phyloP scores from a whole-genome alignment of 2,113 vertebrate genomes.

The Zosterops japonicus region DNA sequence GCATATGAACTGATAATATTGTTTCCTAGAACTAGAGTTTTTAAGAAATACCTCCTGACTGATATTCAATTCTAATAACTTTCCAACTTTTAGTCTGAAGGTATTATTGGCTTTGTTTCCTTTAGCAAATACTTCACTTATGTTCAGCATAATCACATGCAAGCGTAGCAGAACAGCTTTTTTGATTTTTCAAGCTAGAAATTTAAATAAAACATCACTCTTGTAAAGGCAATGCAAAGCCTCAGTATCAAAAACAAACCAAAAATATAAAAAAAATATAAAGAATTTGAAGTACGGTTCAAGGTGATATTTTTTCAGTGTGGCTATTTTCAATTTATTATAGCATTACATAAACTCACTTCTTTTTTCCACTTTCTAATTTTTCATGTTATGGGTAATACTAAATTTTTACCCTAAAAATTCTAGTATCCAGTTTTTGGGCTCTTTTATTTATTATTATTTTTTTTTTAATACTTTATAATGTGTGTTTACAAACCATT shows the following conservation, averaged over 20 bases:
- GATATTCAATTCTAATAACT: not conserved
- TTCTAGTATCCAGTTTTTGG: no score
- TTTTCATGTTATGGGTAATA: no score
- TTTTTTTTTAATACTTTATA: not conserved
- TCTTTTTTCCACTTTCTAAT: no score
- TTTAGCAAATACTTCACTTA: not conserved
- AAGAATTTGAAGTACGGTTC: not conserved
- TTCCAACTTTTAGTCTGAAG: not conserved
- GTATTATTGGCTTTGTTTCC: not conserved
- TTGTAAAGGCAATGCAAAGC: not conserved
- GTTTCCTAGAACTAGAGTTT: not conserved
- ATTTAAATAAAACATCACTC: not conserved
- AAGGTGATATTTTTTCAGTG: not conserved
- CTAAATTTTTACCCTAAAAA: no score
- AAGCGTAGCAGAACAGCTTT: not conserved
- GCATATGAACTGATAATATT: conserved; percentile 6
- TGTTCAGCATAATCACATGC: not conserved
- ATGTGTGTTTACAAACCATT: not conserved
- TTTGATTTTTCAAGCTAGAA: not conserved
- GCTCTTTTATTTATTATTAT: not conserved
- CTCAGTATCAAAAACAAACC: not conserved
- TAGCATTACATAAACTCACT: not conserved
- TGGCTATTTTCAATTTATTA: not conserved
- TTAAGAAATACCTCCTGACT: not conserved
- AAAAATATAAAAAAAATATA: not conserved